Evolutionary conservation across 2,888 invertebrate genomes (phyloP).

Genomic region (Leptura quadrifasciata): DNA sequence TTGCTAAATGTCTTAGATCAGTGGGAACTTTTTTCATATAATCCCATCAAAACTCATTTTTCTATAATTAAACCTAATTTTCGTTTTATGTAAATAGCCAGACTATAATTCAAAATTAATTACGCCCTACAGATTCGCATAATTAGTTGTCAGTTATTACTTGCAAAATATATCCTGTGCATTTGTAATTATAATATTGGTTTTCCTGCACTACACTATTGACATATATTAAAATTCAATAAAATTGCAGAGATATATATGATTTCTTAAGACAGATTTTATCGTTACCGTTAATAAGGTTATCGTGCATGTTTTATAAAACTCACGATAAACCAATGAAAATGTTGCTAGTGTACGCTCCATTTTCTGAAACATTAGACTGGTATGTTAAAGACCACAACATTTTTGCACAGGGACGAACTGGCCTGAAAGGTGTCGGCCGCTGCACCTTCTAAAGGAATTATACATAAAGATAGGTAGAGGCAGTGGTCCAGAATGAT

Average conservation of each 20-base stretch:
- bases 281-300: neutral
- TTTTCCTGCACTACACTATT: constrained; percentile 1
- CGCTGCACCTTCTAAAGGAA: too few species aligned
- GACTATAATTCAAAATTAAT: constrained; percentile 34
- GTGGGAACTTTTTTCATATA: too few species aligned
- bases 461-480: too few species aligned
- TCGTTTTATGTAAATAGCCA: constrained; percentile 4
- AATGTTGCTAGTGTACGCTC: constrained; percentile 1
- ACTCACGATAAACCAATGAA: neutral
- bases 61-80: too few species aligned
- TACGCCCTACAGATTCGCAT: constrained; percentile 39
- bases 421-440: too few species aligned
- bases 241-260: neutral
- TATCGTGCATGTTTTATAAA: constrained; percentile 4
- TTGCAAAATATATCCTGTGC: constrained; percentile 28
- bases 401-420: neutral
- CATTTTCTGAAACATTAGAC: constrained; percentile 9
- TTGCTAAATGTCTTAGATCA: too few species aligned
- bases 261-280: constrained; percentile 21
- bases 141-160: constrained; percentile 37
- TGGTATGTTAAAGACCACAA: neutral
- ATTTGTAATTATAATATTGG: constrained; percentile 24
- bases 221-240: constrained; percentile 8
- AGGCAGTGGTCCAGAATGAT: too few species aligned
- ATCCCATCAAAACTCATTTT: too few species aligned